A percentile compares a stretch with the other conserved stretches of the same genome.
Conservation (phyloP, 2,888 invertebrate species). For the Eulithis prunata region DNA sequence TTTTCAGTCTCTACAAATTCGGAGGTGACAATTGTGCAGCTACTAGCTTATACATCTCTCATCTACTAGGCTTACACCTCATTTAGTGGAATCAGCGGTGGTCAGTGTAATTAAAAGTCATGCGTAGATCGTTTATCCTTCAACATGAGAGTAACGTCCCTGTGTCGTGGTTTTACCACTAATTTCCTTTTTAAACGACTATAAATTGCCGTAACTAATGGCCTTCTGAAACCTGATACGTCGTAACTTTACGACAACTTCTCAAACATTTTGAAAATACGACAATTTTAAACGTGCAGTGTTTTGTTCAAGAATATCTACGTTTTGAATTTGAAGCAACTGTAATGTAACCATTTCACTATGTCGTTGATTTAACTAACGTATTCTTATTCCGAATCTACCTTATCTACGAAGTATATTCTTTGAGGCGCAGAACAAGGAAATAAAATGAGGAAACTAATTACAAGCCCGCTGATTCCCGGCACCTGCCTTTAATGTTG, state of each 20-base stretch:
- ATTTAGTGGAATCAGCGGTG: conserved; percentile 21
- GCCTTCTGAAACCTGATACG: not conserved
- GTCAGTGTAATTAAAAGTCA: conserved; percentile 23
- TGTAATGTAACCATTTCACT: not conserved
- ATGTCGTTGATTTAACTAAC: not conserved
- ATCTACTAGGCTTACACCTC: not conserved
- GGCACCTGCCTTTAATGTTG: conserved; percentile 13
- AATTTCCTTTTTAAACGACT: conserved; percentile 21
- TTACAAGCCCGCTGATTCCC: not conserved
- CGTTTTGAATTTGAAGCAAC: not conserved
- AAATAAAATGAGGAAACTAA: not conserved
- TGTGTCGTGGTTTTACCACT: conserved; percentile 12
- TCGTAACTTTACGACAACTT: too few relatives aligned
- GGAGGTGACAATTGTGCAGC: too few relatives aligned
- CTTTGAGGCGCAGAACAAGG: not conserved
- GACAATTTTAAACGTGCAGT: too few relatives aligned
- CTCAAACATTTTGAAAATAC: too few relatives aligned
- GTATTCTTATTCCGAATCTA: not conserved
- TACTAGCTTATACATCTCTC: too few relatives aligned
- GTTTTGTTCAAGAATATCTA: too few relatives aligned
- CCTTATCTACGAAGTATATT: not conserved
- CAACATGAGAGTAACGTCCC: conserved; percentile 12
- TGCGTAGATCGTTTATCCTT: conserved; percentile 20
- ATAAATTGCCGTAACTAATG: conserved; percentile 9
- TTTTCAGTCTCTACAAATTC: too few relatives aligned